Evolutionary conservation across 2,888 invertebrate genomes (phyloP).

Genomic region (Aleiodes testaceus): DNA sequence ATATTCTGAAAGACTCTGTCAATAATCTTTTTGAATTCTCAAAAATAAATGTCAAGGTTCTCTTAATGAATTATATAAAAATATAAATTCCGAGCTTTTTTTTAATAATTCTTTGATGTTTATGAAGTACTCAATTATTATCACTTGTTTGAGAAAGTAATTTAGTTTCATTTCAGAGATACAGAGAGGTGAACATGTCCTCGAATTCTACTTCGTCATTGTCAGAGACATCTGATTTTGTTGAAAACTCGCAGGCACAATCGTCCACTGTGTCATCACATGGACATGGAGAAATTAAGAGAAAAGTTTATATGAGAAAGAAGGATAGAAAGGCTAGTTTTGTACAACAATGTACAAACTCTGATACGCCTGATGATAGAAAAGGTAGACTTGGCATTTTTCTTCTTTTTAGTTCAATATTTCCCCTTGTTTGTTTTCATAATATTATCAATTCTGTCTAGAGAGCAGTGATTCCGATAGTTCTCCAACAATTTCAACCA

Average conservation of each 20-base stretch:
- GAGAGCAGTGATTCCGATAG: conserved; percentile 20
- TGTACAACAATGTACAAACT: neutral
- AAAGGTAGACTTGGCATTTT: neutral
- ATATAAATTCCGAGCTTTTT: too few species aligned
- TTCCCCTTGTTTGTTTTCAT: too few species aligned
- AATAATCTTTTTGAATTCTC: neutral
- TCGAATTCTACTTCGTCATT: conserved; percentile 18
- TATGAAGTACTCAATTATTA: too few species aligned
- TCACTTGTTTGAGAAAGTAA: neutral
- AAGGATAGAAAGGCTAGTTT: conserved; percentile 18
- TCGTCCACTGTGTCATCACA: conserved; percentile 10
- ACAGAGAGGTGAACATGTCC: conserved; percentile 1
- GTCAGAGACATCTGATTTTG: conserved; percentile 23
- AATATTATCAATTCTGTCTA: neutral
- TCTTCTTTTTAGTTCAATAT: too few species aligned
- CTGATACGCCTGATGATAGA: neutral
- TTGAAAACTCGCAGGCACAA: conserved; percentile 16
- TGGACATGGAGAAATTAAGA: conserved; percentile 5
- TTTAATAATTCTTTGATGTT: too few species aligned
- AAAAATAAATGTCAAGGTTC: neutral
- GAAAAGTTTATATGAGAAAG: conserved; percentile 15
- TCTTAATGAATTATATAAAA: too few species aligned
- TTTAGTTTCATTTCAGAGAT: neutral
- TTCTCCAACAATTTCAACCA: conserved; percentile 10
- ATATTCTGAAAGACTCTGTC: neutral